Percentiles rank a stretch among this genome's conserved stretches.
phyloP scores from a whole-genome alignment of 53 echinoderm and acorn worm genomes.

The Holothuria leucospilota region DNA sequence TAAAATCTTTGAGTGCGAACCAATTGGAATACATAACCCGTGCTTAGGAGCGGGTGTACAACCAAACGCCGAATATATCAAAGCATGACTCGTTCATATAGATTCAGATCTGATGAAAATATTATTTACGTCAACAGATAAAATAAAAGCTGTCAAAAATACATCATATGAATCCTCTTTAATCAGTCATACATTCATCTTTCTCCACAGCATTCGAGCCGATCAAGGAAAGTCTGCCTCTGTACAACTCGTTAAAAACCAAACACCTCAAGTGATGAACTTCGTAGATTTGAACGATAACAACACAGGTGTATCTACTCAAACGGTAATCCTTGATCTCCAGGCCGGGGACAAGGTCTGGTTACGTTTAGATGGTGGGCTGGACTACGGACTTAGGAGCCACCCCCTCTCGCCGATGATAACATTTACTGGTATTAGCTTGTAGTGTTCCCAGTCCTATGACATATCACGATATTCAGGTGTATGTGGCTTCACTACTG shows the following conservation, averaged over 20 bases:
- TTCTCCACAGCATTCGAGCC: constrained; percentile 56
- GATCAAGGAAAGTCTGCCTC: constrained; percentile 62
- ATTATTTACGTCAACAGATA: too few relatives aligned
- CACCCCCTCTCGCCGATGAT: constrained; percentile 61
- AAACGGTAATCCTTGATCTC: constrained; percentile 64
- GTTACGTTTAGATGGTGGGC: constrained; percentile 55
- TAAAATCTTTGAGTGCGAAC: too few relatives aligned
- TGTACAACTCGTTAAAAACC: constrained; percentile 64
- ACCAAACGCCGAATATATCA: too few relatives aligned
- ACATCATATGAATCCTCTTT: too few relatives aligned
- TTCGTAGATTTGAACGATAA: constrained; percentile 36
- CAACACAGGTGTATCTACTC: constrained; percentile 47
- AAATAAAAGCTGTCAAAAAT: too few relatives aligned
- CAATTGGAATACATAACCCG: too few relatives aligned
- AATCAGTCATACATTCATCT: not conserved
- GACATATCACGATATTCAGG: too few relatives aligned
- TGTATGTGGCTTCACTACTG: too few relatives aligned
- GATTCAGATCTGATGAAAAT: too few relatives aligned
- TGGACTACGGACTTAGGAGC: constrained; percentile 58
- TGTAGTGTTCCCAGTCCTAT: not conserved
- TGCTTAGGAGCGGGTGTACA: too few relatives aligned
- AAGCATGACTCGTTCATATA: too few relatives aligned
- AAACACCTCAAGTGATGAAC: constrained; percentile 55
- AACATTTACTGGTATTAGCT: constrained; percentile 58
- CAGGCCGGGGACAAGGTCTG: constrained; percentile 56